Conservation (phyloP, 2,888 invertebrate genomes). For the Drosophila suboccidentalis region DNA sequence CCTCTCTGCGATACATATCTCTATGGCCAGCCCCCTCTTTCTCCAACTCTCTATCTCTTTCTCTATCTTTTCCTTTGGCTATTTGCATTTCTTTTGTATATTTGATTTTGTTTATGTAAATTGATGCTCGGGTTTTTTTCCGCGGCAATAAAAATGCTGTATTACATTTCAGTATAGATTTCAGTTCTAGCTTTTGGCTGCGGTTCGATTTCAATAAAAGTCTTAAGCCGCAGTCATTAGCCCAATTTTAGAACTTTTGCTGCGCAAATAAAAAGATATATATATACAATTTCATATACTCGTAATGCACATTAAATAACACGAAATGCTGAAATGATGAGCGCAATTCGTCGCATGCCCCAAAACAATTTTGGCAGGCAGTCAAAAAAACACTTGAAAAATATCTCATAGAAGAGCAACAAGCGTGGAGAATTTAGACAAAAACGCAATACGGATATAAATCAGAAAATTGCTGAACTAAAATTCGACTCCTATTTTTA, state of each 20-base stretch:
- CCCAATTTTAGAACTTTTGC: constrained; percentile 59
- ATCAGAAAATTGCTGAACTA: constrained; percentile 12
- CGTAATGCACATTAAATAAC: constrained; percentile 38
- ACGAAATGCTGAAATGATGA: constrained; percentile 50
- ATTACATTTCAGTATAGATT: constrained; percentile 8
- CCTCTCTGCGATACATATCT: constrained; percentile 41
- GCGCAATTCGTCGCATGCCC: constrained; percentile 39
- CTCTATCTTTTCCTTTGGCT: constrained; percentile 1
- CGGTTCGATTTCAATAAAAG: constrained; percentile 25
- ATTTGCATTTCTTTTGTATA: constrained; percentile 56
- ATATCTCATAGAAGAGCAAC: constrained; percentile 19
- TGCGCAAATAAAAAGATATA: constrained; percentile 40
- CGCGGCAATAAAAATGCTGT: constrained; percentile 24
- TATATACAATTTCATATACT: constrained; percentile 30
- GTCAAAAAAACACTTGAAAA: constrained; percentile 48
- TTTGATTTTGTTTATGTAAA: constrained; percentile 54
- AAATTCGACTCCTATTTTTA: constrained; percentile 19
- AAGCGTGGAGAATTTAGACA: constrained; percentile 20
- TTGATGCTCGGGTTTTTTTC: constrained; percentile 23
- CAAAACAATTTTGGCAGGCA: constrained; percentile 43
- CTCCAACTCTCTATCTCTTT: constrained; percentile 6
- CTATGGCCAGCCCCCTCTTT: constrained; percentile 26
- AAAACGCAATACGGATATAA: constrained; percentile 24
- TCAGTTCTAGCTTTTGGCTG: constrained; percentile 33
- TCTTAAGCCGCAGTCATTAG: constrained; percentile 70